Percentiles rank a stretch among this genome's conserved stretches.
Evolutionary conservation across 2,113 vertebrate genomes (phyloP).

Genomic region (Entelurus aequoreus): DNA sequence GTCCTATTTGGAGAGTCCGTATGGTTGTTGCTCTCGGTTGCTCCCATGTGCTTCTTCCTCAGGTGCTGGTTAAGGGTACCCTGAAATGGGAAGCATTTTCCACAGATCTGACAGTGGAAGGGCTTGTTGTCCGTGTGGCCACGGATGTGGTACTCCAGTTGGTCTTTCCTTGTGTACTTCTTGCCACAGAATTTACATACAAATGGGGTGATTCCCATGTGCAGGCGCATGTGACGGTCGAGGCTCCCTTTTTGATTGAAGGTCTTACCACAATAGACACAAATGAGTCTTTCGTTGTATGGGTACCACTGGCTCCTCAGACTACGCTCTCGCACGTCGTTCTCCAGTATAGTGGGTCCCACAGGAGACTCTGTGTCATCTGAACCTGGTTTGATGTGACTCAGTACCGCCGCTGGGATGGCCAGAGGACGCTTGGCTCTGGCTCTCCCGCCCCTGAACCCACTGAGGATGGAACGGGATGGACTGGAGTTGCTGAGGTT

Average conservation of each 20-base stretch:
- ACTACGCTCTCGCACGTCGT: constrained; percentile 82
- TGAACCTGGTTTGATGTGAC: constrained; percentile 55
- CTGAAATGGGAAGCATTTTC: constrained; percentile 99
- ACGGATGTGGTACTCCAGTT: constrained; percentile 97
- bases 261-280: constrained; percentile 98
- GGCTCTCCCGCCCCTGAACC: constrained; percentile 85
- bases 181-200: constrained; percentile 98
- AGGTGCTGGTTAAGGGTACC: constrained; percentile 98
- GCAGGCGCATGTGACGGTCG: constrained; percentile 96
- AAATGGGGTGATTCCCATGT: constrained; percentile 99
- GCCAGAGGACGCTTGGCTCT: constrained; percentile 80
- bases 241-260: constrained; percentile 99
- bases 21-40: constrained; percentile 76
- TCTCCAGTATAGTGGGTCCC: constrained; percentile 77
- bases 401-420: constrained; percentile 55
- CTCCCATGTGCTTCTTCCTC: constrained; percentile 94
- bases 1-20: constrained; percentile 85
- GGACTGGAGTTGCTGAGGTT: constrained; percentile 86
- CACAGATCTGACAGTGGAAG: constrained; percentile 97
- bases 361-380: constrained; percentile 58
- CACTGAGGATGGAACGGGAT: constrained; percentile 89
- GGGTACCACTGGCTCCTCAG: constrained; percentile 91
- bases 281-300: constrained; percentile 90
- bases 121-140: constrained; percentile 98
- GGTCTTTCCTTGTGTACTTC: constrained; percentile 98